Base-by-base conservation (phyloP, 2,797 vertebrate genomes). In the Oreortyx pictus region DNA sequence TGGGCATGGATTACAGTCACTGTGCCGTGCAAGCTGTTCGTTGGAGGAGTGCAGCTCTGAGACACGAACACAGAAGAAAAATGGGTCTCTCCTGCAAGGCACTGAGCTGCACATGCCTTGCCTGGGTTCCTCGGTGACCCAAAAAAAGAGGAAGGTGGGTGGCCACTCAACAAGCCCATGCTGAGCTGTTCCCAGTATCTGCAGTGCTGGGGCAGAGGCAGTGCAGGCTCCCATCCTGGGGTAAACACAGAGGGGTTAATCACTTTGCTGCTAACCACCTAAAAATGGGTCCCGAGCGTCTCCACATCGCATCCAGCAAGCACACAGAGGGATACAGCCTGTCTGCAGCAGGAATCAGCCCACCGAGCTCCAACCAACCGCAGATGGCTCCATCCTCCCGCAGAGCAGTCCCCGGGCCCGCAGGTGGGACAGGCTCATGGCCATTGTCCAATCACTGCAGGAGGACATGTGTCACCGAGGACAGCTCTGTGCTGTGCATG, bases 231-330 rank as follows among this genome's bases (percentile, higher is more conserved):
- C 17, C 4, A 24, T 25, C 8, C 74, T 37, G 64, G 29, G 33
- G 25, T 46, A 44, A 74, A 29, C 13, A 25, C 25, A 44, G 25
- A 23, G 25, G 70, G 70, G 23, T 33, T 18, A 49, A 47, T 19
- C 11, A 7, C 31, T 47, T 66, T 54, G 43, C 50, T 81, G 60
- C 18, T 89, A 82, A 31, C 19, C 33, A 44, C 59, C 49, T 19
- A 39, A 35, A 57, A 1, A 9, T 0, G 12, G 7, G 5, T 52
- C 31, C 70, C n/a, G 27, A 67, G 20, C 29, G 15, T 7, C 3
- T 10, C 60, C 47, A 8, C 39, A 4, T 35, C 3, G 0, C 23
- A 4, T 7, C 39, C 2, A 0, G 27, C 0, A 12, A 14, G 54
- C 4, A 1, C 3, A 7, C 52, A 65, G 33, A 65, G 29, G 56